Percentiles rank a stretch among this genome's conserved stretches.
These are phyloP conservation scores for Erynnis tages DNA, from an alignment of 2,888 invertebrate species.

Conservation along the genomic window DNA sequence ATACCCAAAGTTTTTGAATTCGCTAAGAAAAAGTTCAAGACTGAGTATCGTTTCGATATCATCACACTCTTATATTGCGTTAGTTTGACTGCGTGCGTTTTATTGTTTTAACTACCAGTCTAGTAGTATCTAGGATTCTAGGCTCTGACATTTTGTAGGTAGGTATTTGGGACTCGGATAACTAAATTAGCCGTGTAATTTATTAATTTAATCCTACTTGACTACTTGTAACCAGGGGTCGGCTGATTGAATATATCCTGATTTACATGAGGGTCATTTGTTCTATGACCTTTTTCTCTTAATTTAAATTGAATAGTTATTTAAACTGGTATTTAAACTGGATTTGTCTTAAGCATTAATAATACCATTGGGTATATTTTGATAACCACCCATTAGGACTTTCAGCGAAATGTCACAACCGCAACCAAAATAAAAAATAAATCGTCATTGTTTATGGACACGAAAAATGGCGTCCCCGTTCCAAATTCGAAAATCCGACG, in stretches of 20 bases:
- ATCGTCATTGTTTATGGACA: background rate
- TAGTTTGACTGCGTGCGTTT: too few species aligned
- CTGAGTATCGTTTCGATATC: too few species aligned
- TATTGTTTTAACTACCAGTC: too few species aligned
- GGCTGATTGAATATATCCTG: constrained; percentile 16
- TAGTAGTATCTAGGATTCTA: too few species aligned
- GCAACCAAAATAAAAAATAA: background rate
- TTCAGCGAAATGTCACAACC: background rate
- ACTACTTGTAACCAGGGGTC: background rate
- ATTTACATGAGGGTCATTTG: background rate
- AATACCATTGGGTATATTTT: too few species aligned
- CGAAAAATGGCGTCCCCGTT: constrained; percentile 24
- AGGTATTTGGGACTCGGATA: background rate
- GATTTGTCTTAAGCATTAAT: too few species aligned
- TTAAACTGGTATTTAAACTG: too few species aligned
- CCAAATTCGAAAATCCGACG: constrained; percentile 34
- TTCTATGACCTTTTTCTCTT: background rate
- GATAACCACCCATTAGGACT: background rate
- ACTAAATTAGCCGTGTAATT: background rate
- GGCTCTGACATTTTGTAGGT: too few species aligned
- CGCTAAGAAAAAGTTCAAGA: too few species aligned
- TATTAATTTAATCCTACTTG: constrained; percentile 15
- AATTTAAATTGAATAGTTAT: background rate
- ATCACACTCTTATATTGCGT: too few species aligned
- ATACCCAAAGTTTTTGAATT: too few species aligned